Base-by-base conservation (phyloP, 2,113 vertebrate genomes). In the Leptosomus discolor region DNA sequence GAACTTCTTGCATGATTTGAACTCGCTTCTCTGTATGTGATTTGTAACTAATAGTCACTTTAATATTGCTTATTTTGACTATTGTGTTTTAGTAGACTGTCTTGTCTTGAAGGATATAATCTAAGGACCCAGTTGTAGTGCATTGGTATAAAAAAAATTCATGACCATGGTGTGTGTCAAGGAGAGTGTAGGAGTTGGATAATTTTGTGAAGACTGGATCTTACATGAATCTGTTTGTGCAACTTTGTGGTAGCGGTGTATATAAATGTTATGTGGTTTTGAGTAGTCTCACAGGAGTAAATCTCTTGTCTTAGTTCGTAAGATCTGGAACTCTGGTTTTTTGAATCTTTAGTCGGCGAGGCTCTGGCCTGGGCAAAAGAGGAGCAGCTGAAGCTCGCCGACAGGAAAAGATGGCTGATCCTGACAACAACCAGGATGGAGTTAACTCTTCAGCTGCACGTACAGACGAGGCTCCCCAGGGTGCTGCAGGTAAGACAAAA, bases 281-380 rank as follows among this genome's bases (percentile, higher is more conserved):
- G n/a, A 83, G 75, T 79, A 53, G 58, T 17, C 43, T 80, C 17
- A 8, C 6, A 5, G 48, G 24, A 83, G 29, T n/a, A 48, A 39
- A 29, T 56, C 3, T 77, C 32, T 34, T 74, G 11, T 3, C 12
- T 30, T 41, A 53, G 50, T 63, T 85, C 9, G 5, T 60, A 45
- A 71, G 15, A 17, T 61, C 39, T 61, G 45, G 79, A 88, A 80
- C 12, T 64, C 37, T 34, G 14, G 19, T 21, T 41, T 95, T 69
- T 83, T 98, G 43, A 75, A 34, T 78, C 61, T 71, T 41, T 74
- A 99, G 99, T 99, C 99, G 99, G 98, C 99, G 99, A 98, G 99
- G 99, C 99, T 99, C 99, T 99, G 99, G 99, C 99, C 99, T 99
- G 99, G 99, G 99, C 98, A 99, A 99, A 98, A 99, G 99, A 98